phyloP scores from a whole-genome alignment of 1,140 invertebrate species.

The Probaryconus sp. region DNA sequence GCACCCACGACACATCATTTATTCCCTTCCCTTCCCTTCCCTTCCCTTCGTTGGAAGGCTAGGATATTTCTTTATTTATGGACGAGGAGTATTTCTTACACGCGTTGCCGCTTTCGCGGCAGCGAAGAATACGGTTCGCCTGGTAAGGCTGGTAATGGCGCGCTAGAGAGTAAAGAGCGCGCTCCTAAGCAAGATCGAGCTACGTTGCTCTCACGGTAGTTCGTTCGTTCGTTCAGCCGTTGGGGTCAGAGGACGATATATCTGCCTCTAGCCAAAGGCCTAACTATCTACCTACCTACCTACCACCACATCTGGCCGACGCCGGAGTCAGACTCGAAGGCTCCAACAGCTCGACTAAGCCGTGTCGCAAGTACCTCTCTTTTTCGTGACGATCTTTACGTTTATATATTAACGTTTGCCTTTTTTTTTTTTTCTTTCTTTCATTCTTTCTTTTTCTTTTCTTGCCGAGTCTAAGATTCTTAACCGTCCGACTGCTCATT shows the following conservation, averaged over 20 bases:
- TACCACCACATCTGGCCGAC: conserved; percentile 12
- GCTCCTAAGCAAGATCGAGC: conserved; percentile 59
- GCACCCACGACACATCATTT: conserved; percentile 71
- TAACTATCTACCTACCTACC: conserved; percentile 50
- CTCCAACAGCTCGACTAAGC: conserved; percentile 20
- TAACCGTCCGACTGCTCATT: too few relatives aligned
- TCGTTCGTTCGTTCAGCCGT: conserved; percentile 61
- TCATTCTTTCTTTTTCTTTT: too few relatives aligned
- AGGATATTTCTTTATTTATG: conserved; percentile 65
- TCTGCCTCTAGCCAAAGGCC: conserved; percentile 63
- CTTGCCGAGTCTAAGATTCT: too few relatives aligned
- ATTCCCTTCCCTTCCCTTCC: conserved; percentile 57
- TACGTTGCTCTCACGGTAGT: conserved; percentile 75
- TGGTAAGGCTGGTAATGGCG: conserved; percentile 22
- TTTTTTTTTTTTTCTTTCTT: conserved; percentile 28
- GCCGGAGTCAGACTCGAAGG: too few relatives aligned
- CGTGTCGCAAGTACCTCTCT: conserved; percentile 66
- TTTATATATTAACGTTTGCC: conserved; percentile 7
- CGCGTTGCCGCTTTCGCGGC: conserved; percentile 50
- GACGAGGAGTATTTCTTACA: conserved; percentile 54
- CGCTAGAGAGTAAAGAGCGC: conserved; percentile 53
- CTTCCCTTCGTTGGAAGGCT: conserved; percentile 12
- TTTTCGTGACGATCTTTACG: conserved; percentile 27
- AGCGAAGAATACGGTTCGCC: conserved; percentile 8
- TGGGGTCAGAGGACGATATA: conserved; percentile 74